These are phyloP conservation scores for Rhizomys pruinosus DNA, from an alignment of 2,113 vertebrate species.

Conservation along the genomic window DNA sequence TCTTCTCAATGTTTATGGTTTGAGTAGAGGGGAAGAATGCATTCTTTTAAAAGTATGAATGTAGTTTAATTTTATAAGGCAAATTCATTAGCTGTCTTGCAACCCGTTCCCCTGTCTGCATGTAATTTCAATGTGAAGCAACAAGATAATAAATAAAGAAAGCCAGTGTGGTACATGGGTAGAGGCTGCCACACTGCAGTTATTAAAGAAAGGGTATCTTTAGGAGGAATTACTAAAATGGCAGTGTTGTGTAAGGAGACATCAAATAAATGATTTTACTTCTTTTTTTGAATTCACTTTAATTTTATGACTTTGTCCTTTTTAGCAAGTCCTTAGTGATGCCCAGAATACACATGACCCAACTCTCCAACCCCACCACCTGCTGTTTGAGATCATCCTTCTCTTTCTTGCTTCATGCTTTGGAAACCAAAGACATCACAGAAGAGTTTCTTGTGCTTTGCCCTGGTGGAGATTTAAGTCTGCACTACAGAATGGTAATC, in stretches of 20 bases:
- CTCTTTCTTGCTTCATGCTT: too few species aligned
- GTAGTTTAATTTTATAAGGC: slow-evolving; percentile 1
- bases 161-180: neutral
- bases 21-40: neutral
- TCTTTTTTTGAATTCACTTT: too few species aligned
- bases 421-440: too few species aligned
- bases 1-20: neutral
- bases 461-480: too few species aligned
- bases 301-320: too few species aligned
- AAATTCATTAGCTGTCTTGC: neutral
- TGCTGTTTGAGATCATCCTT: too few species aligned
- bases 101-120: neutral
- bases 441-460: too few species aligned
- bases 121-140: slow-evolving; percentile 24
- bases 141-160: neutral
- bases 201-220: neutral
- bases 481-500: too few species aligned
- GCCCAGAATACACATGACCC: too few species aligned
- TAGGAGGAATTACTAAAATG: slow-evolving; percentile 28
- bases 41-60: neutral
- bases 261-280: neutral
- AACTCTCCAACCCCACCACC: too few species aligned
- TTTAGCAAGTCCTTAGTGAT: too few species aligned
- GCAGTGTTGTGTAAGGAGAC: neutral
- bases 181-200: neutral